These are phyloP conservation scores for Antheraea assamensis DNA, from an alignment of 2,888 invertebrate genomes.

Conservation along the genomic window DNA sequence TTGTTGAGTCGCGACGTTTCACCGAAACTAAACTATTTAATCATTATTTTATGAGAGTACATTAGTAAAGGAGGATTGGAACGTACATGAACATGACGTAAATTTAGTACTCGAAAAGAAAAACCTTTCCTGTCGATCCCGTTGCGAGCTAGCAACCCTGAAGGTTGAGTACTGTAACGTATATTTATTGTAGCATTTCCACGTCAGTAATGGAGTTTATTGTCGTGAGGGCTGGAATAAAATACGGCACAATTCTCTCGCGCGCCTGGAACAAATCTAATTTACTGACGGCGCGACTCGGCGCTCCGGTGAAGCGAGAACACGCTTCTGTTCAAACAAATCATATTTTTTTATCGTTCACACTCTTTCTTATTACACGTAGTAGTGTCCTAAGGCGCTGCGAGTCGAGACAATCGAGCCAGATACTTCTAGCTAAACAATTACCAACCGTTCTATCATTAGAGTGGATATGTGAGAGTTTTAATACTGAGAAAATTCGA, in stretches of 20 bases:
- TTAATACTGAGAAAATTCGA: background rate
- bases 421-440: background rate
- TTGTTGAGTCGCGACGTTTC: background rate
- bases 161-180: slow-evolving; percentile 2
- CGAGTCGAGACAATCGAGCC: background rate
- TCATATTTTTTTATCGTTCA: background rate
- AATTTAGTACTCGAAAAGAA: background rate
- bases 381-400: background rate
- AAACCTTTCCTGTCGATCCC: background rate
- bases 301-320: background rate
- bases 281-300: background rate
- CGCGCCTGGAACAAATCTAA: slow-evolving; percentile 5
- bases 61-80: background rate
- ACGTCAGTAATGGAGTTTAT: slow-evolving; percentile 11
- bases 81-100: background rate
- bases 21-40: background rate
- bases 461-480: background rate
- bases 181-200: slow-evolving; percentile 4
- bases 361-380: background rate
- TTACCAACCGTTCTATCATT: background rate
- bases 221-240: slow-evolving; percentile 1
- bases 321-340: background rate
- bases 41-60: background rate
- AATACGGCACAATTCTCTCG: slow-evolving; percentile 5
- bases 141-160: background rate